Percentiles rank a stretch among this genome's conserved stretches.
Conservation (phyloP, 2,888 invertebrate genomes). For the Drosophila setosimentum region DNA sequence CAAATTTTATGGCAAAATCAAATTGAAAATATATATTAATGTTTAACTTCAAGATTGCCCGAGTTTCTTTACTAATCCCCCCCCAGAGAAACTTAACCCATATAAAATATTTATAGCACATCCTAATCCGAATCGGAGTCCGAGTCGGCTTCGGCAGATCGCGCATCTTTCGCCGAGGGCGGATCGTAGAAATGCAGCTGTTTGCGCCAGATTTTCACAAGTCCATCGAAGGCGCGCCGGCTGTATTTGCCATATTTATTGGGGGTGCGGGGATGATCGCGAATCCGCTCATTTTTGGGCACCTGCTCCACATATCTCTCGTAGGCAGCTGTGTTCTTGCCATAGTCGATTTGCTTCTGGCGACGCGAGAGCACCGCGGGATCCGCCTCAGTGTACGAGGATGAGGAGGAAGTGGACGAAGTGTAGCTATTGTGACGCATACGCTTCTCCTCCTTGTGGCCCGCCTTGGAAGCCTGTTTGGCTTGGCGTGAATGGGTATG, state of each 20-base stretch:
- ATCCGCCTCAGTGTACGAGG: conserved; percentile 88
- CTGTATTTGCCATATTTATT: conserved; percentile 95
- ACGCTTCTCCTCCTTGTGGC: conserved; percentile 79
- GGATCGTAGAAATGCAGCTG: conserved; percentile 93
- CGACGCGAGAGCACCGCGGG: conserved; percentile 89
- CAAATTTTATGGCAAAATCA: conserved; percentile 11
- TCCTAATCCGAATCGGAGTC: conserved; percentile 68
- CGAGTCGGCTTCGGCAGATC: conserved; percentile 37
- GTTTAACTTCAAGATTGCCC: conserved; percentile 7
- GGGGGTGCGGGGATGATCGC: conserved; percentile 94
- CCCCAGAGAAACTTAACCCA: conserved; percentile 6
- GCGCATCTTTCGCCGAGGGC: conserved; percentile 63
- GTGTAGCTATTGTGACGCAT: conserved; percentile 80
- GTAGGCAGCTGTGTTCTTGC: conserved; percentile 96
- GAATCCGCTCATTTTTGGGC: conserved; percentile 88
- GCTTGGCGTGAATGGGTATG: not conserved
- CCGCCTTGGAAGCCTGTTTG: conserved; percentile 25
- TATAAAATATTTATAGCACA: not conserved
- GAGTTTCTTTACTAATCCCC: conserved; percentile 33
- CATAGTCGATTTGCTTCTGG: conserved; percentile 97
- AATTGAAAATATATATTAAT: conserved; percentile 15
- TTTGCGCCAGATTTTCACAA: conserved; percentile 94
- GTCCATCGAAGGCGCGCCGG: conserved; percentile 96
- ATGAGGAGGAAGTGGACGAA: conserved; percentile 80
- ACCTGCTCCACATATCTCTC: conserved; percentile 90